A percentile compares a stretch with the other conserved stretches of the same genome.
phyloP scores from a whole-genome alignment of 92 coral and sea anemone genomes.

The Porites divaricata region DNA sequence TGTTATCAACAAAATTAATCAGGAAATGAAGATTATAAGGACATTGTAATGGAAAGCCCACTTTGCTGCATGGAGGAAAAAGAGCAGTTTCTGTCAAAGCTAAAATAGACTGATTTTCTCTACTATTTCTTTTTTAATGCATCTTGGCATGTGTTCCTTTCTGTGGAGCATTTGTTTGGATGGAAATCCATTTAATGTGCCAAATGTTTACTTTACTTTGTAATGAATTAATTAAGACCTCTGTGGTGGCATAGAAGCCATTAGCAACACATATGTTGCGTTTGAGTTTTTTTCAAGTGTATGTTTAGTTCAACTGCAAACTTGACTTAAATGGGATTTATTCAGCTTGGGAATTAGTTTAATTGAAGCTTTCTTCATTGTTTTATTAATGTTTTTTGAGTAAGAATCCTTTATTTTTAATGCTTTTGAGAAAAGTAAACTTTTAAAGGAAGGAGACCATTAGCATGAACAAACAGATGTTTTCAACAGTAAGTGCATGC shows the following conservation, averaged over 20 bases:
- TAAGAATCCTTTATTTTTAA: not conserved
- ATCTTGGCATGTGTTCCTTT: slow-evolving; percentile 19
- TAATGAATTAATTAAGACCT: slow-evolving; percentile 26
- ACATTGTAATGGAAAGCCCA: not conserved
- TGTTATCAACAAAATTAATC: not conserved
- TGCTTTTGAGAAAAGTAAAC: not conserved
- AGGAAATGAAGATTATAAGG: not conserved
- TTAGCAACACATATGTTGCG: slow-evolving; percentile 27
- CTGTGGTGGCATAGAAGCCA: slow-evolving; percentile 11
- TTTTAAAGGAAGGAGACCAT: slow-evolving; percentile 13
- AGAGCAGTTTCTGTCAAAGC: not conserved
- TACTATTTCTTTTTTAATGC: not conserved
- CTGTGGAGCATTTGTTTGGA: slow-evolving; percentile 22
- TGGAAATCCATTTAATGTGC: slow-evolving; percentile 31
- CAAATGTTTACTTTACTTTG: slow-evolving; percentile 38
- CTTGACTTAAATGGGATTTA: not conserved
- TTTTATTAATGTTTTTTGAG: not conserved
- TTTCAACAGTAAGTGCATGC: slow-evolving; percentile 34
- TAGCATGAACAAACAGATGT: slow-evolving; percentile 39
- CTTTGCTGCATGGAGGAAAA: not conserved
- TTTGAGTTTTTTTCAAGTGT: not conserved
- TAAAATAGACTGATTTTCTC: not conserved
- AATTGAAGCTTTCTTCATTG: not conserved
- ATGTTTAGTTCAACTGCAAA: not conserved
- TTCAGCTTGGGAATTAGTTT: not conserved